Evolutionary conservation across 37 sponge, comb jelly and placozoan species (phyloP).

Genomic region (Chondrosia reniformis): DNA sequence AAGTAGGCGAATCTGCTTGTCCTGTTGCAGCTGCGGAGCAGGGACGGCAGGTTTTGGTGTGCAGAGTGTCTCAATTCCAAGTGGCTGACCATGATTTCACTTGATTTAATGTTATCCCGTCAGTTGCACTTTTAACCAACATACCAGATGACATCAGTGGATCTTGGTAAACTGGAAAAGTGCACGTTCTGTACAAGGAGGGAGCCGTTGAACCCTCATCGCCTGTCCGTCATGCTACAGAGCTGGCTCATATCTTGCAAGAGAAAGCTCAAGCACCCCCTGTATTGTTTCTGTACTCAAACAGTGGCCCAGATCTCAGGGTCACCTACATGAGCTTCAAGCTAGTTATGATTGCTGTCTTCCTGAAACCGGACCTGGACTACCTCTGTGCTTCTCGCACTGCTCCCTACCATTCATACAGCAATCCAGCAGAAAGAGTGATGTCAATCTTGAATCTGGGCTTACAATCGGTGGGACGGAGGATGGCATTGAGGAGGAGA

Average conservation of each 20-base stretch:
- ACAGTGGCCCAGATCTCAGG: constrained; percentile 60
- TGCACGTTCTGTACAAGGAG: constrained; percentile 6
- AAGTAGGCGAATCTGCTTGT: constrained; percentile 20
- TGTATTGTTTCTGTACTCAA: constrained; percentile 38
- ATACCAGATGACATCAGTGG: constrained; percentile 14
- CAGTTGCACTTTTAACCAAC: constrained; percentile 8
- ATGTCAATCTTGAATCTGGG: constrained; percentile 62
- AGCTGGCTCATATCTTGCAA: constrained; percentile 9
- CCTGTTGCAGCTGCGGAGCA: constrained; percentile 22
- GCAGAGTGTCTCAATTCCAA: no score
- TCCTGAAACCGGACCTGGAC: constrained; percentile 45
- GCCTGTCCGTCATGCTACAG: constrained; percentile 33
- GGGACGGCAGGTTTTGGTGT: constrained; percentile 14
- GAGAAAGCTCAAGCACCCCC: not conserved
- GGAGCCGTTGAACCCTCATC: constrained; percentile 19
- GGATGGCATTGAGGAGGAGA: not conserved
- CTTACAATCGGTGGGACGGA: constrained; percentile 30
- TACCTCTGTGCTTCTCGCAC: constrained; percentile 37
- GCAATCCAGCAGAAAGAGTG: constrained; percentile 41
- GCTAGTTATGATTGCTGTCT: constrained; percentile 37
- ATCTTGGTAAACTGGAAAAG: not conserved
- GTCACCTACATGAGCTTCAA: constrained; percentile 51
- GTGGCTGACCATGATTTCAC: constrained; percentile 28
- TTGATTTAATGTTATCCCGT: not conserved
- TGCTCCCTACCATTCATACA: constrained; percentile 52